These are phyloP conservation scores for Campoletis raptor DNA, from an alignment of 2,888 invertebrate genomes.

Conservation along the genomic window DNA sequence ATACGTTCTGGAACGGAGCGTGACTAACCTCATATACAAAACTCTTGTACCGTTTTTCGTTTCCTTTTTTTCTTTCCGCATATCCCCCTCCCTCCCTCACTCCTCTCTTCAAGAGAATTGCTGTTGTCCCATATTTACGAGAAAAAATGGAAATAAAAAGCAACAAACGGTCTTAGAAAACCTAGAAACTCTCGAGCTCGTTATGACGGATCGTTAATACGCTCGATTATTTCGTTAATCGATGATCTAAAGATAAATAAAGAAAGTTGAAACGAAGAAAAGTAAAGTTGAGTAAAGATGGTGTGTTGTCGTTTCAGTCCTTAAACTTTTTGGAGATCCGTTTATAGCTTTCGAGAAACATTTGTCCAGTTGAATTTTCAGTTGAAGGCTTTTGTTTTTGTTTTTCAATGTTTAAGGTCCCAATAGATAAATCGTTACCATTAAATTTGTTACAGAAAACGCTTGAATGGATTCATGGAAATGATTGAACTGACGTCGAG, in stretches of 20 bases:
- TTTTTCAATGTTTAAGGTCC: neutral
- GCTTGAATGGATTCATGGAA: neutral
- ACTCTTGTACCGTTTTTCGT: conserved; percentile 57
- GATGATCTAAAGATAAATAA: neutral
- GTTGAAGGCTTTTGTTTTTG: neutral
- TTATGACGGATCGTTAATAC: conserved; percentile 23
- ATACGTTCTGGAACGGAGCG: conserved; percentile 63
- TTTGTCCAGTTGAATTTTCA: neutral
- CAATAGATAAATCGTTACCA: neutral
- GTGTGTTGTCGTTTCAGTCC: neutral
- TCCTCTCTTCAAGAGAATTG: conserved; percentile 41
- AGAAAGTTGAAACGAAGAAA: neutral
- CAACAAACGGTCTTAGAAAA: conserved; percentile 14
- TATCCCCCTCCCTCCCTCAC: conserved; percentile 60
- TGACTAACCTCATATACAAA: conserved; percentile 69
- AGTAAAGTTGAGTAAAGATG: neutral
- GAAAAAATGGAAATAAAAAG: neutral
- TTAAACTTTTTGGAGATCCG: neutral
- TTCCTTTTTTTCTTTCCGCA: conserved; percentile 65
- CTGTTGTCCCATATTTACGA: conserved; percentile 47
- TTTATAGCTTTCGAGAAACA: neutral
- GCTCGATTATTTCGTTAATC: conserved; percentile 41
- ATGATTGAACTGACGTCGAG: neutral
- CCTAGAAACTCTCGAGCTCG: conserved; percentile 21
- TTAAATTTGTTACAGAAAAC: neutral